phyloP scores from a whole-genome alignment of 2,113 vertebrate species.

The Furnarius figulus region DNA sequence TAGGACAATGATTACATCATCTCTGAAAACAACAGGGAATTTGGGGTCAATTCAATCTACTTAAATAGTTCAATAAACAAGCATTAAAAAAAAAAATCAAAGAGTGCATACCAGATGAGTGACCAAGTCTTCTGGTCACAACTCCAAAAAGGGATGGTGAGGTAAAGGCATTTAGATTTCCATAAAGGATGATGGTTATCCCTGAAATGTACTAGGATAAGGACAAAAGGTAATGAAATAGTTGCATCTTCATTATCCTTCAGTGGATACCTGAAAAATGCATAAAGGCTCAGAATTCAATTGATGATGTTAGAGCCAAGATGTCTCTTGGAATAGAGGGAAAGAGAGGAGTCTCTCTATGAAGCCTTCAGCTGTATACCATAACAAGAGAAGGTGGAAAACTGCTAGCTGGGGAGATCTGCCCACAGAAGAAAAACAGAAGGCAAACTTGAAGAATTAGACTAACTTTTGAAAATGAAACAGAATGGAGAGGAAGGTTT shows the following conservation, averaged over 20 bases:
- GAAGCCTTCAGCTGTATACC: neutral
- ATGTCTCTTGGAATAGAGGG: neutral
- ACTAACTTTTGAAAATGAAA: neutral
- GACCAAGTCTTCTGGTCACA: neutral
- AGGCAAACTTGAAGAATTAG: neutral
- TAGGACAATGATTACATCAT: neutral
- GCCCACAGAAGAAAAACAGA: neutral
- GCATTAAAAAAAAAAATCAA: neutral
- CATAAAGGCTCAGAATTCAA: neutral
- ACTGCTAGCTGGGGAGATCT: neutral
- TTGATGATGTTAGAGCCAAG: neutral
- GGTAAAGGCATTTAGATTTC: neutral
- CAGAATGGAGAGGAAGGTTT: neutral
- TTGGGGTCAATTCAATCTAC: neutral
- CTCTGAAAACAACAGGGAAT: neutral
- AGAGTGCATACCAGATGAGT: accelerated
- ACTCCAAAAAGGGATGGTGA: neutral
- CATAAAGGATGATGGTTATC: neutral
- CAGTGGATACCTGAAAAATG: neutral
- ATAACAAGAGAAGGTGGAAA: neutral
- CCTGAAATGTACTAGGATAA: neutral
- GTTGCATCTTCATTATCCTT: neutral
- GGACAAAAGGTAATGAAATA: neutral
- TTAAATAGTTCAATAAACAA: neutral
- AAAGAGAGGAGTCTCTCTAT: neutral